A percentile compares a stretch with the other conserved stretches of the same genome.
phyloP scores from a whole-genome alignment of 2,113 vertebrate species.

The Gymnogyps californianus region DNA sequence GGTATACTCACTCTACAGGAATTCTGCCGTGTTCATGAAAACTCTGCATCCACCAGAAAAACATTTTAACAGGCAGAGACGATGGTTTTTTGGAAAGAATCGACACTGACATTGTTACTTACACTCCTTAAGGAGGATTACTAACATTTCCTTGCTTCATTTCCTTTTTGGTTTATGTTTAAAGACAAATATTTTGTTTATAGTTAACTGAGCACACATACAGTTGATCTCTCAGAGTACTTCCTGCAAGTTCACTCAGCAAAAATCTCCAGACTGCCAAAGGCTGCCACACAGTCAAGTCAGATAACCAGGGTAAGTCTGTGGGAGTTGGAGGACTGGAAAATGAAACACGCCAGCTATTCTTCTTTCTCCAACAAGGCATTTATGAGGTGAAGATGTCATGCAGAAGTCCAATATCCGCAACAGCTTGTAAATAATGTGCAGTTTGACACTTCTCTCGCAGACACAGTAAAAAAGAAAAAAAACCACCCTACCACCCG shows the following conservation, averaged over 20 bases:
- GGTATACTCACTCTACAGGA: background rate
- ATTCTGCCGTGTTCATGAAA: background rate
- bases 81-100: background rate
- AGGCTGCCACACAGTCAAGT: background rate
- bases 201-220: background rate
- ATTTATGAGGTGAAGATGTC: slow-evolving; percentile 17
- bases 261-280: background rate
- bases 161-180: slow-evolving; percentile 31
- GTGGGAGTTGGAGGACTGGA: background rate
- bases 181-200: slow-evolving; percentile 45
- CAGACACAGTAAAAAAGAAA: background rate
- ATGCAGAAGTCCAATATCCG: background rate
- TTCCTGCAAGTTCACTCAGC: background rate
- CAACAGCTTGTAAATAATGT: background rate
- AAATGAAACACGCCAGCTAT: background rate
- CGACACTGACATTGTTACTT: background rate
- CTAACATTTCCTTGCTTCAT: background rate
- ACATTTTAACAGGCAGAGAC: background rate
- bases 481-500: background rate
- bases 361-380: background rate
- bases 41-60: background rate
- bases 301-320: background rate
- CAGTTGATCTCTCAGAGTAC: background rate
- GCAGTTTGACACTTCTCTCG: background rate
- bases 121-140: background rate